Evolutionary conservation across 2,888 invertebrate species (phyloP), one percentile per base, ranked within the genome.

Genomic region (Panopea generosa): DNA sequence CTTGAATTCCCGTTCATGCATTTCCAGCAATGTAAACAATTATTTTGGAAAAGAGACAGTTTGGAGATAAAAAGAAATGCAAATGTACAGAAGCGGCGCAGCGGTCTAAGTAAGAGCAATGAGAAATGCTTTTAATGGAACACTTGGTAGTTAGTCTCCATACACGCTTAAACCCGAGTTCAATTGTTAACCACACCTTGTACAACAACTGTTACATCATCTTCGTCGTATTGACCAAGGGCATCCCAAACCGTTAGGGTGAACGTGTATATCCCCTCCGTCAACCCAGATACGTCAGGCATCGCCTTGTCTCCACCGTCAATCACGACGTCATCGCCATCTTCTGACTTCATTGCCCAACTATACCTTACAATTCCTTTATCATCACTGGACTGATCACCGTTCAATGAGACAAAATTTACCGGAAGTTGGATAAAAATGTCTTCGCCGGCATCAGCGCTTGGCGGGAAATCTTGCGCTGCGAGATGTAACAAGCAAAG

Each of bases 371-470:
- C 96, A 68, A 98, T 96, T 9, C 95, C 95, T 90, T 97, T 95
- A 93, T 98, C 98, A 91, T 98, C 98, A 22, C 95, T 95, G 0
- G 98, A 98, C 74, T 94, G 94, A 0, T 96, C 95, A 0, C 98
- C 98, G 93, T 98, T 97, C 66, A 98, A 93, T 56, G 95, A 94
- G 11, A 98, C 94, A 18, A 96, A 95, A 47, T 95, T 95, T 1
- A 95, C 93, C 0, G 98, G 98, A 55, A 97, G 93, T 45, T 95
- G 94, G 0, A 97, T 93, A 20, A 95, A 95, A 90, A 95, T 95
- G 93, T 97, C 96, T 0, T 96, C 96, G 2, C 98, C 98, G 0
- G 96, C 98, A 91, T 97, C 95, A 0, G 98, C 97, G 87, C 95
- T 95, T 0, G 98, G 98, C 6, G 96, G 63, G 14, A 50, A 50